These are phyloP conservation scores for Cheilosia urbana DNA, from an alignment of 2,888 invertebrate species.

Conservation along the genomic window DNA sequence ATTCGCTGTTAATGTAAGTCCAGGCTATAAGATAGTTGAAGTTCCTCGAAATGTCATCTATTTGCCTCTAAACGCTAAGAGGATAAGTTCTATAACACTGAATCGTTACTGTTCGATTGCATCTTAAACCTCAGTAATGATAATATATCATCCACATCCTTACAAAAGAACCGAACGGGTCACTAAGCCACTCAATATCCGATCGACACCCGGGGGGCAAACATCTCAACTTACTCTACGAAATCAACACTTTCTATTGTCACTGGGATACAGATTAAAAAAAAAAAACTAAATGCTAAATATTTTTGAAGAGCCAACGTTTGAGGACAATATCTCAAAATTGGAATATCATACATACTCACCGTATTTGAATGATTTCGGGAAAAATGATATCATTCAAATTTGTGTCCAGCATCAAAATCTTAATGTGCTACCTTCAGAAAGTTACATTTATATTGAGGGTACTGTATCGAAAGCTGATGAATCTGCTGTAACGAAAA, in stretches of 20 bases:
- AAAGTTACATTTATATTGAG: slow-evolving; percentile 77
- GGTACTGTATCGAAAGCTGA: slow-evolving; percentile 62
- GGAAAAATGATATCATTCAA: background rate
- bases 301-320: background rate
- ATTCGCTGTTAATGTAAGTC: slow-evolving; percentile 77
- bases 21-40: slow-evolving; percentile 80
- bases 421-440: too few relatives aligned
- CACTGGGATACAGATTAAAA: too few relatives aligned
- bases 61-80: slow-evolving; percentile 78
- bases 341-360: background rate
- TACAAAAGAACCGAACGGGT: background rate
- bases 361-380: background rate
- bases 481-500: slow-evolving; percentile 69
- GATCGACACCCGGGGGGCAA: background rate
- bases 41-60: slow-evolving; percentile 79
- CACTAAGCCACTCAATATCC: background rate
- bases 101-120: slow-evolving; percentile 77
- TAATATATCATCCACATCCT: slow-evolving; percentile 28
- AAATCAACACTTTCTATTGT: slow-evolving; percentile 31
- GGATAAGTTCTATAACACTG: slow-evolving; percentile 77
- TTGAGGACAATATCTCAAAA: background rate
- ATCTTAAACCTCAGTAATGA: slow-evolving; percentile 61
- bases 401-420: background rate
- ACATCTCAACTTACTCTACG: slow-evolving; percentile 31
- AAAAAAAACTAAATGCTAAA: background rate